Conservation (phyloP, 1,140 invertebrate species). For the Heterodera schachtii region DNA sequence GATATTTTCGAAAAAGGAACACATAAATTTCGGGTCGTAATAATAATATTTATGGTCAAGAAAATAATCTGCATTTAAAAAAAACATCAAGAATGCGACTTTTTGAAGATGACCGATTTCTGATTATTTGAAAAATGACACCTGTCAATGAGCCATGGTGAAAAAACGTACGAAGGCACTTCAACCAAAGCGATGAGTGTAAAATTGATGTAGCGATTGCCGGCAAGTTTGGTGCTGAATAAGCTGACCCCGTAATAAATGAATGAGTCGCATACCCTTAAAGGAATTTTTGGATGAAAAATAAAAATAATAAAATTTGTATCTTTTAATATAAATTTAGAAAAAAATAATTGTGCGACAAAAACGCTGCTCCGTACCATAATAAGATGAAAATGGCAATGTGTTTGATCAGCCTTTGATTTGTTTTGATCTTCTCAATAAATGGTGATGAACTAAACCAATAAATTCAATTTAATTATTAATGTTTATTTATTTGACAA, state of each 20-base stretch:
- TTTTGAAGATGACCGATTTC: too few relatives aligned
- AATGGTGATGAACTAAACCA: constrained; percentile 15
- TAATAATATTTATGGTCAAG: too few relatives aligned
- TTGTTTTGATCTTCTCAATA: constrained; percentile 22
- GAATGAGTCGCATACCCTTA: constrained; percentile 56
- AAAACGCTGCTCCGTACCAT: too few relatives aligned
- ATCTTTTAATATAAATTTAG: too few relatives aligned
- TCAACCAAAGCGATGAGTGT: constrained; percentile 64
- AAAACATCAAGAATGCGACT: neutral
- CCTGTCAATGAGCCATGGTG: constrained; percentile 50
- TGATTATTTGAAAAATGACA: neutral
- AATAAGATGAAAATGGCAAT: constrained; percentile 37
- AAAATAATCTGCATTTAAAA: too few relatives aligned
- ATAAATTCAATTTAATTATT: neutral
- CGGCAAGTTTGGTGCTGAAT: constrained; percentile 61
- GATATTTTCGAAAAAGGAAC: too few relatives aligned
- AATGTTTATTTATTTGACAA: too few relatives aligned
- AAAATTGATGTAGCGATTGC: constrained; percentile 66
- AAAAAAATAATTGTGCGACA: too few relatives aligned
- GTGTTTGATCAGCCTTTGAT: constrained; percentile 28
- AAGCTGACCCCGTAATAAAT: constrained; percentile 67
- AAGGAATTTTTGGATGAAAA: constrained; percentile 11
- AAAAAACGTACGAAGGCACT: constrained; percentile 60
- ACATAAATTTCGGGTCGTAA: too few relatives aligned
- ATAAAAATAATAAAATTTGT: neutral